These are phyloP conservation scores for Eurypyga helias DNA, from an alignment of 2,113 vertebrate species.

Conservation along the genomic window DNA sequence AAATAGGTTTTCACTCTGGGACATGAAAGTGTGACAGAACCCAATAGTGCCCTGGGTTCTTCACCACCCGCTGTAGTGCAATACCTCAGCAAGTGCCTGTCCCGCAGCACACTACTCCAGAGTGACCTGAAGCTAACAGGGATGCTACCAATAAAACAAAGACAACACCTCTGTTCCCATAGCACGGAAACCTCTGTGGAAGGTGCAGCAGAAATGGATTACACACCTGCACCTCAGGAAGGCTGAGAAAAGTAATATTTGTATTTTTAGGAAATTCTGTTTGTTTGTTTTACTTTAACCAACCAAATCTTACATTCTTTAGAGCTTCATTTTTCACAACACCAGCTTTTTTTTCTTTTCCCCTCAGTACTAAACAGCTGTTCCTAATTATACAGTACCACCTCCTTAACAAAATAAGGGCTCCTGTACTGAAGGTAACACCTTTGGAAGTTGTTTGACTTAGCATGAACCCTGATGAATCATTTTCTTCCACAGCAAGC, in stretches of 20 bases:
- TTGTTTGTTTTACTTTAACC: background rate
- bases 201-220: background rate
- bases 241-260: background rate
- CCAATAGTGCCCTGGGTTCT: background rate
- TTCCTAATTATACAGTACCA: background rate
- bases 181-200: background rate
- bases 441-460: background rate
- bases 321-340: background rate
- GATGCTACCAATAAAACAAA: background rate
- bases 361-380: background rate
- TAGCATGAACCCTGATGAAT: background rate
- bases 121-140: background rate
- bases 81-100: rapidly evolving
- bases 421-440: rapidly evolving
- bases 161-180: rapidly evolving
- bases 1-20: background rate
- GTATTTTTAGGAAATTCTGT: background rate
- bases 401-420: background rate
- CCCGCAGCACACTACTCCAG: background rate
- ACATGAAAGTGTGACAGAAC: background rate
- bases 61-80: background rate
- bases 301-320: background rate
- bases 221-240: background rate
- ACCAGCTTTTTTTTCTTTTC: rapidly evolving
- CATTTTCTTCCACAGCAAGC: rapidly evolving